Evolutionary conservation across 2,113 vertebrate genomes (phyloP).

Genomic region (Stercorarius parasiticus): DNA sequence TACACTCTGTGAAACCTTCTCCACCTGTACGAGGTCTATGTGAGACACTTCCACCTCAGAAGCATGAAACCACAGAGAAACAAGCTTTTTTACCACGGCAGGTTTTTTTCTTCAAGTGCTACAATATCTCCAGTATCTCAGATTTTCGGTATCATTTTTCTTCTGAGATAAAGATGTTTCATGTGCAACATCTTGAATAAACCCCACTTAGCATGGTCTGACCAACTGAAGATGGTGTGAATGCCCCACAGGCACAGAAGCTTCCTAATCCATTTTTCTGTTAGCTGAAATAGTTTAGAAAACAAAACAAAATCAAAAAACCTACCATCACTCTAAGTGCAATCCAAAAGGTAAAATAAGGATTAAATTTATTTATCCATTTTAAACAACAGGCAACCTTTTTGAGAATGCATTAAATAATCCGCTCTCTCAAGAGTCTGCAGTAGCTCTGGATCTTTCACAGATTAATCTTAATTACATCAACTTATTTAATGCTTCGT

Average conservation of each 20-base stretch:
- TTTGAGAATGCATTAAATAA: conserved; percentile 7
- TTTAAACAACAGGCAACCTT: not conserved
- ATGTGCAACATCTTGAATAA: not conserved
- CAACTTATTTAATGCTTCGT: not conserved
- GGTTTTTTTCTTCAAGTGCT: not conserved
- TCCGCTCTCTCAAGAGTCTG: not conserved
- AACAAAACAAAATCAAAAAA: not conserved
- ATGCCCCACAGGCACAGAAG: not conserved
- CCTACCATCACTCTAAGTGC: not conserved
- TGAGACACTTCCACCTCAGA: not conserved
- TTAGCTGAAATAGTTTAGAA: not conserved
- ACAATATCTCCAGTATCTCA: not conserved
- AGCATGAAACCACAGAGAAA: not conserved
- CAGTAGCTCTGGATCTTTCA: not conserved
- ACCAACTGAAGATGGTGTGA: not conserved
- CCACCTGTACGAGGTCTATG: rapidly evolving
- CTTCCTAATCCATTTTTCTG: not conserved
- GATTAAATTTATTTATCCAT: conserved; percentile 32
- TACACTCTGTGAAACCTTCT: not conserved
- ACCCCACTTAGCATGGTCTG: not conserved
- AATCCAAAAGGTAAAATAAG: conserved; percentile 4
- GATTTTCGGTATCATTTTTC: not conserved
- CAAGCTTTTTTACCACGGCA: not conserved
- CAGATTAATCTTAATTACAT: not conserved
- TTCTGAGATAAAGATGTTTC: not conserved